These are phyloP conservation scores for Tapirus indicus DNA, from an alignment of 2,797 vertebrate species.

Conservation along the genomic window DNA sequence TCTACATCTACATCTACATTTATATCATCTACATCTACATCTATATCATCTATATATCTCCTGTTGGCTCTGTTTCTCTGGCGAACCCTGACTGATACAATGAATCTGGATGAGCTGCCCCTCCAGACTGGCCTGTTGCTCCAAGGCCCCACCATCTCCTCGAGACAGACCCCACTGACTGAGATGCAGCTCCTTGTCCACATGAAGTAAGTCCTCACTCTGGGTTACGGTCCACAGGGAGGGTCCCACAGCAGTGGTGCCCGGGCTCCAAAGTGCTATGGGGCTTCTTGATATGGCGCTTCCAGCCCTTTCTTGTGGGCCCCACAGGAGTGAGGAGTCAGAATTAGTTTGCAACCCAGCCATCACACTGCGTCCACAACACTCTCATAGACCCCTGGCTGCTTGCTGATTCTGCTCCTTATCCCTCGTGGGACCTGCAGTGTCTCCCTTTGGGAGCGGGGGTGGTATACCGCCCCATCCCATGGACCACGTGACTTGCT, in stretches of 20 bases:
- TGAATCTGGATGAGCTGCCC: too few relatives aligned
- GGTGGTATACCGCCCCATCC: fast-evolving
- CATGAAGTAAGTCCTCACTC: fast-evolving
- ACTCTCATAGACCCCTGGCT: fast-evolving
- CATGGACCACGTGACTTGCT: fast-evolving
- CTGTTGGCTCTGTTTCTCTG: too few relatives aligned
- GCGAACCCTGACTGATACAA: too few relatives aligned
- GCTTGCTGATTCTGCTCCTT: not conserved
- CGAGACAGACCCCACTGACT: not conserved
- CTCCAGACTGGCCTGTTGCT: too few relatives aligned
- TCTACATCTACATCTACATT: too few relatives aligned
- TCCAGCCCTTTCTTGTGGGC: not conserved
- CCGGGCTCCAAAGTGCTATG: fast-evolving
- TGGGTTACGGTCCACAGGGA: fast-evolving
- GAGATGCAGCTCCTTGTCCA: fast-evolving
- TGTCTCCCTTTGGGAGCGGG: fast-evolving
- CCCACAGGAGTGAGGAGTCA: not conserved
- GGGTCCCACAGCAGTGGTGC: fast-evolving
- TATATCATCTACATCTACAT: too few relatives aligned
- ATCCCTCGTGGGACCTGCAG: fast-evolving
- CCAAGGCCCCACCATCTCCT: not conserved
- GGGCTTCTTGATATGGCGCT: not conserved
- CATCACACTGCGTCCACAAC: too few relatives aligned
- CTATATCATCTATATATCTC: too few relatives aligned
- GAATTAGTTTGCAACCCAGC: fast-evolving